Base-by-base conservation (phyloP, 1,140 invertebrate species). In the Venturia canescens region DNA sequence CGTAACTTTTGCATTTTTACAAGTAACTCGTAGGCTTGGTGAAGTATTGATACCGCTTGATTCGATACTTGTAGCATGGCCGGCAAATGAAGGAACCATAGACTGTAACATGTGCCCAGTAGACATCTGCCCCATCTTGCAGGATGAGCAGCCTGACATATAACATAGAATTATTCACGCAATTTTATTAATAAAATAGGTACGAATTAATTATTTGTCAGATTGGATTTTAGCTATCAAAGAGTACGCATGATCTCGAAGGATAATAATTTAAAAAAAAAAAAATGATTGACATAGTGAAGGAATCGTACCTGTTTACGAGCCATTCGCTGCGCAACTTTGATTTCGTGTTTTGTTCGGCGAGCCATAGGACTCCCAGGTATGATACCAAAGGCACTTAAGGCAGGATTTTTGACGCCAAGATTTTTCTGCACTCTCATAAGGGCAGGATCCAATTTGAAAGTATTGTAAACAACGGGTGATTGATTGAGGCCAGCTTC, bases 11-110 rank as follows among this genome's bases (percentile, higher is more conserved):
- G 97, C 89, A 98, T 97, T 85, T 95, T 94, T 50, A 96, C 95
- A 60, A 99, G 92, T 15, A 98, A 92, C 86, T 98, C 97, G 88
- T 97, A 98, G 4, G 98, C 97, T 71, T 95, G 93, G 66, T 96
- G 94, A 53, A 99, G 90, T 13, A 97, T 95, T 6, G 96, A 95
- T 78, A 95, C 94, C 84, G 96, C 95, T 89, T 96, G 95, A 88
- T 75, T 90, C 16, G 90, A 91, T 60, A 88, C 88, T 86, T 89
- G 89, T 7, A 92, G 97, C 87, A 92, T 89, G 13, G 89, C 90
- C 57, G 91, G 91, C 82, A 99, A 93, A 88, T 98, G 96, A 85
- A 99, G 95, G 92, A 99, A 99, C 96, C 99, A 99, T n/a, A 99
- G 93, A 79, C 98, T 98, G 90, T 97, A 97, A 88, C 96, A 97